Conservation (phyloP, 2,888 invertebrate genomes). For the Apamea sordens region DNA sequence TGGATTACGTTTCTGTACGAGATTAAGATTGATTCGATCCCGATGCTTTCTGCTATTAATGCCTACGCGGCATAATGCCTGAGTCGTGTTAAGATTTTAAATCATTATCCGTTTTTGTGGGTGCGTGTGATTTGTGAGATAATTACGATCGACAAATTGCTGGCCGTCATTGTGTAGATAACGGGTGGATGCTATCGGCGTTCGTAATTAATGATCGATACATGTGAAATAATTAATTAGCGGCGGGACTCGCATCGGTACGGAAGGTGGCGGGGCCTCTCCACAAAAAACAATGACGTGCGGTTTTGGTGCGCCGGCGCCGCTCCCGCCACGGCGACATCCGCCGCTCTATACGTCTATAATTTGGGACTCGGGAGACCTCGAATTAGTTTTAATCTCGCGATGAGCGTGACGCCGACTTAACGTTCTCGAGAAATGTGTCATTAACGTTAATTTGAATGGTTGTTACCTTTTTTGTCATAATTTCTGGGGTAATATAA, state of each 20-base stretch:
- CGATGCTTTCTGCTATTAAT: conserved; percentile 89
- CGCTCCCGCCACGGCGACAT: conserved; percentile 86
- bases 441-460: conserved; percentile 89
- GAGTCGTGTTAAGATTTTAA: conserved; percentile 86
- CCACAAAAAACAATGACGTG: conserved; percentile 90
- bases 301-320: conserved; percentile 88
- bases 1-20: conserved; percentile 90
- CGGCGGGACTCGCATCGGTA: conserved; percentile 81
- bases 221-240: conserved; percentile 90
- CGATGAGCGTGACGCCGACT: conserved; percentile 88
- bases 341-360: conserved; percentile 86
- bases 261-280: conserved; percentile 81
- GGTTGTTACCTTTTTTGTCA: conserved; percentile 80
- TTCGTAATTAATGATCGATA: conserved; percentile 90
- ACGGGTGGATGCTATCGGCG: conserved; percentile 83
- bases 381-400: conserved; percentile 89
- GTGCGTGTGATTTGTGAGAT: conserved; percentile 86
- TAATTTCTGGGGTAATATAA: conserved; percentile 73
- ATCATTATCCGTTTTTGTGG: conserved; percentile 86
- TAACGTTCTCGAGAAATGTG: conserved; percentile 85
- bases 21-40: conserved; percentile 90
- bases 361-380: conserved; percentile 89
- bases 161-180: conserved; percentile 87
- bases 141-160: conserved; percentile 89
- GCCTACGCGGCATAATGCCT: conserved; percentile 85